These are phyloP conservation scores for Apeltes quadracus DNA, from an alignment of 2,113 vertebrate genomes.

Conservation along the genomic window DNA sequence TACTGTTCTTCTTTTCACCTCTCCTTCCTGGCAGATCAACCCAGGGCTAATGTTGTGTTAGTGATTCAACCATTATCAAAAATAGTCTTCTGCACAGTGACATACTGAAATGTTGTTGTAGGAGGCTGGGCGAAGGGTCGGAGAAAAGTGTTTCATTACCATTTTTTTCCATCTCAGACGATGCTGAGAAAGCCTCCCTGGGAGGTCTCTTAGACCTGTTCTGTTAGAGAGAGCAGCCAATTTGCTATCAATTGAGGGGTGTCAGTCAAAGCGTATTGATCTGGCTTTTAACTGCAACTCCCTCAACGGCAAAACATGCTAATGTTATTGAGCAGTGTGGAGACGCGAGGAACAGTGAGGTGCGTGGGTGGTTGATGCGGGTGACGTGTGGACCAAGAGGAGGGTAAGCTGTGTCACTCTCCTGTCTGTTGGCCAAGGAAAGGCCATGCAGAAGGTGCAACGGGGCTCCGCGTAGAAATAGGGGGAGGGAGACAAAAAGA, in stretches of 20 bases:
- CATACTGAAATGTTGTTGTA: conserved; percentile 53
- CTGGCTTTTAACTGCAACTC: conserved; percentile 63
- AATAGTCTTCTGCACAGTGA: conserved; percentile 57
- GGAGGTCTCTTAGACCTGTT: conserved; percentile 52
- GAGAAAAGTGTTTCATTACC: conserved; percentile 37
- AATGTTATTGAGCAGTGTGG: conserved; percentile 72
- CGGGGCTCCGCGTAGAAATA: conserved; percentile 51
- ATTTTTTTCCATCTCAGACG: conserved; percentile 44
- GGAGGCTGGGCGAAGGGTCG: conserved; percentile 34
- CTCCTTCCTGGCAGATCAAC: conserved; percentile 57
- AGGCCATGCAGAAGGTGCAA: conserved; percentile 45
- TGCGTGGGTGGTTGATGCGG: conserved; percentile 43
- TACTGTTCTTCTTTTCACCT: too few relatives aligned
- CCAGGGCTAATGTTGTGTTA: conserved; percentile 73
- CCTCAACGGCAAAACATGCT: conserved; percentile 71
- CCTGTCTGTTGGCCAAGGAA: conserved; percentile 43
- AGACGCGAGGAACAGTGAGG: conserved; percentile 49
- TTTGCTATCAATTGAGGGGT: conserved; percentile 72
- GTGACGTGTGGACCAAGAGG: conserved; percentile 36
- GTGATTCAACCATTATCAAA: conserved; percentile 73
- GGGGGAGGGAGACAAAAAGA: conserved; percentile 10
- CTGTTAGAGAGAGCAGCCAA: conserved; percentile 54
- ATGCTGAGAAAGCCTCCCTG: conserved; percentile 48
- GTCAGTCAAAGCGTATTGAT: conserved; percentile 76
- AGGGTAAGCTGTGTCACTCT: conserved; percentile 52